Percentiles rank a stretch among this genome's conserved stretches.
Conservation (phyloP, 2,888 invertebrate species). For the Agrotis ipsilon region DNA sequence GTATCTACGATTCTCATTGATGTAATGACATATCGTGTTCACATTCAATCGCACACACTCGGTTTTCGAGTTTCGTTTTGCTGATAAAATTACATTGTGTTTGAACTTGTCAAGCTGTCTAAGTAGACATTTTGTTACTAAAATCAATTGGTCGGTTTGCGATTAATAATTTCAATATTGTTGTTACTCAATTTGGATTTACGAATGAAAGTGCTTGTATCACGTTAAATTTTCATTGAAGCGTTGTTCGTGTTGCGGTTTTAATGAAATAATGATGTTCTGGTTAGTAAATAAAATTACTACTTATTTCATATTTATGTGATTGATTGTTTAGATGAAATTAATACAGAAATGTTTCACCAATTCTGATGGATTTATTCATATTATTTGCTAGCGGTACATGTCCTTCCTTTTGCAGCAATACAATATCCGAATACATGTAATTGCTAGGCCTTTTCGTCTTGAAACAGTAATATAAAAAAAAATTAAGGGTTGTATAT, state of each 20-base stretch:
- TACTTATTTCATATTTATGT: slow-evolving; percentile 22
- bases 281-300: slow-evolving; percentile 17
- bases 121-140: neutral
- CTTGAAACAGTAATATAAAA: neutral
- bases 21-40: slow-evolving; percentile 69
- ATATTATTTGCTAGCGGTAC: slow-evolving; percentile 9
- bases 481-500: neutral
- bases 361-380: neutral
- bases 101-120: slow-evolving; percentile 29
- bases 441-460: neutral
- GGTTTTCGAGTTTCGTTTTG: slow-evolving; percentile 41
- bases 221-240: slow-evolving; percentile 12
- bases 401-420: too few relatives aligned
- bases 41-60: slow-evolving; percentile 67
- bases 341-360: neutral
- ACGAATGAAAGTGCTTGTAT: slow-evolving; percentile 6
- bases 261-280: slow-evolving; percentile 24
- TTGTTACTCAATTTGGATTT: neutral
- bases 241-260: slow-evolving; percentile 31
- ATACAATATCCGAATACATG: neutral
- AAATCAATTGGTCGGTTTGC: slow-evolving; percentile 7
- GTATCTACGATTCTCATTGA: slow-evolving; percentile 72
- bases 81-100: slow-evolving; percentile 37
- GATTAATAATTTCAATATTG: neutral
- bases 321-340: neutral